Evolutionary conservation across 2,113 vertebrate genomes (phyloP).

Genomic region (Oryzias javanicus): DNA sequence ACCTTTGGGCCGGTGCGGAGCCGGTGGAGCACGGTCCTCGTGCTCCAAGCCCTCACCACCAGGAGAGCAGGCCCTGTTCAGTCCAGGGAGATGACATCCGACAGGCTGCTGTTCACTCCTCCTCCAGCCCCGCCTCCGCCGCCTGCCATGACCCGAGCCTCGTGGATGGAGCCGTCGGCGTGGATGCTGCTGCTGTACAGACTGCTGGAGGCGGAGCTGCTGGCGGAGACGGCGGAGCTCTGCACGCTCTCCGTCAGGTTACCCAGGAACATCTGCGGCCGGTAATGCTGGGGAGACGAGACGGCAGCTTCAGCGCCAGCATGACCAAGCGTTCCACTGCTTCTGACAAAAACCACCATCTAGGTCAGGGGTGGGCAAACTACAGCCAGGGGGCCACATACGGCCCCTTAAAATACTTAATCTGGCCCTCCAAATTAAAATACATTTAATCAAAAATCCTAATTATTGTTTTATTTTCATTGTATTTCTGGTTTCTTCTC

Average conservation of each 20-base stretch:
- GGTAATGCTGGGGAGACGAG: conserved; percentile 83
- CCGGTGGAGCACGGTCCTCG: too few relatives aligned
- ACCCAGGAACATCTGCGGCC: conserved; percentile 95
- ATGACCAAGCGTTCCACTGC: too few relatives aligned
- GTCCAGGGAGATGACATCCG: conserved; percentile 93
- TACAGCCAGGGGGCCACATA: too few relatives aligned
- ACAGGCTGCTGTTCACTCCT: conserved; percentile 66
- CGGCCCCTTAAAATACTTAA: too few relatives aligned
- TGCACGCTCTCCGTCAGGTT: conserved; percentile 88
- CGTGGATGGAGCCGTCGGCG: conserved; percentile 78
- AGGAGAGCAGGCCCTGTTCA: conserved; percentile 55
- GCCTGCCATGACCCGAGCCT: conserved; percentile 82
- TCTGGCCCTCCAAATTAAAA: too few relatives aligned
- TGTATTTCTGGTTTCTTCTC: too few relatives aligned
- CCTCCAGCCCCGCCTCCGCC: conserved; percentile 63
- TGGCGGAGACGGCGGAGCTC: conserved; percentile 78
- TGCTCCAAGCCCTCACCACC: conserved; percentile 4
- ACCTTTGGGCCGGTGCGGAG: too few relatives aligned
- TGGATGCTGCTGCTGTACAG: conserved; percentile 76
- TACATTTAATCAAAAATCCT: too few relatives aligned
- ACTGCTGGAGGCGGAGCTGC: conserved; percentile 69
- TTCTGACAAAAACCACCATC: not conserved
- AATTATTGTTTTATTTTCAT: too few relatives aligned
- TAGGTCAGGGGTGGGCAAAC: too few relatives aligned
- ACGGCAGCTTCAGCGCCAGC: not conserved